phyloP scores from a whole-genome alignment of 1,140 invertebrate species.

The Monochamus saltuarius region DNA sequence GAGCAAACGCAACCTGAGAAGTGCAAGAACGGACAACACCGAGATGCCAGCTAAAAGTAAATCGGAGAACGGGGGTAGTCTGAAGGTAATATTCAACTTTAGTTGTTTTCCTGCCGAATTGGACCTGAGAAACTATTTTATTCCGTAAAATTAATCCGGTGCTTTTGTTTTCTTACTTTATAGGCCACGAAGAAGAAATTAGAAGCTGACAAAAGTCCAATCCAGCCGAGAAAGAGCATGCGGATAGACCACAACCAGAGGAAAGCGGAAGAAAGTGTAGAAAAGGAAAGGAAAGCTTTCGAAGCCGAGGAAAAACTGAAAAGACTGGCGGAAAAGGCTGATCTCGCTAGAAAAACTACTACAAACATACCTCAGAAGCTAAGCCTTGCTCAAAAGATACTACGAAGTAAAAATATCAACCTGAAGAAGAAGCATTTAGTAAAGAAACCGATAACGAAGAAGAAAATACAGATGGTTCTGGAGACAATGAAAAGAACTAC shows the following conservation, averaged over 20 bases:
- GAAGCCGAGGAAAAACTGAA: conserved; percentile 34
- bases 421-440: conserved; percentile 28
- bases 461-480: conserved; percentile 27
- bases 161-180: neutral
- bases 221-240: conserved; percentile 29
- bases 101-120: too few species aligned
- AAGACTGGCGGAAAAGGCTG: conserved; percentile 26
- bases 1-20: conserved; percentile 12
- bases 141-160: too few species aligned
- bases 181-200: conserved; percentile 20
- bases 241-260: conserved; percentile 31
- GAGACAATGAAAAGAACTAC: conserved; percentile 18
- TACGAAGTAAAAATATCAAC: conserved; percentile 26
- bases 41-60: neutral
- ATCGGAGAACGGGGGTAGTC: neutral
- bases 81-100: neutral
- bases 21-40: neutral
- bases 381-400: conserved; percentile 19
- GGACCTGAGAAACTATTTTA: too few species aligned
- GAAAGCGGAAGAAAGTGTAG: conserved; percentile 11
- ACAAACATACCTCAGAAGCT: conserved; percentile 7
- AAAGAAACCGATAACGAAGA: conserved; percentile 19
- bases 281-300: conserved; percentile 21
- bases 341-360: conserved; percentile 19
- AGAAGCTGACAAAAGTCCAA: conserved; percentile 7